Evolutionary conservation across 2,888 invertebrate genomes (phyloP).

Genomic region (Cephus pulcher): DNA sequence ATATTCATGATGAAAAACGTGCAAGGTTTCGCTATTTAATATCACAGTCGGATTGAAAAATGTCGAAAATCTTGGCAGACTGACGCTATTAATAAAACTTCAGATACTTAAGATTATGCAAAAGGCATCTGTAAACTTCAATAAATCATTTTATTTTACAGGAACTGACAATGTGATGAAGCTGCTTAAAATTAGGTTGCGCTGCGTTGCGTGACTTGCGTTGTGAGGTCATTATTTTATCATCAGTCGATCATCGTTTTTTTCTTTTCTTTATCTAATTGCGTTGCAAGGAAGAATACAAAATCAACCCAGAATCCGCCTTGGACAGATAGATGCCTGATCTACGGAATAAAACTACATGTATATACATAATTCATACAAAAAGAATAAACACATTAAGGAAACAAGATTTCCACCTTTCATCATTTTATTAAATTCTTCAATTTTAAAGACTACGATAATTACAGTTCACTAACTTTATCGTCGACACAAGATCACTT

Average conservation of each 20-base stretch:
- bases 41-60: conserved; percentile 45
- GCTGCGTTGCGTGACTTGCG: conserved; percentile 34
- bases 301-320: conserved; percentile 15
- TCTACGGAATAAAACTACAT: conserved; percentile 44
- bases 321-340: conserved; percentile 2
- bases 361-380: conserved; percentile 59
- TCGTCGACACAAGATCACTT: too few species aligned
- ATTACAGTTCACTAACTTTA: not conserved
- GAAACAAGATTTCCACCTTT: not conserved
- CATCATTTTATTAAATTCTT: not conserved
- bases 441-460: not conserved
- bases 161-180: conserved; percentile 65
- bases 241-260: conserved; percentile 45
- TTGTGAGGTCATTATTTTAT: conserved; percentile 52
- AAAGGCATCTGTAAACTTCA: not conserved
- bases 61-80: conserved; percentile 60
- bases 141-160: conserved; percentile 35
- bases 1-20: conserved; percentile 48
- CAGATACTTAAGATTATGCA: not conserved
- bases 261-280: conserved; percentile 46
- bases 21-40: conserved; percentile 49
- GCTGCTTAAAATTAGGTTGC: conserved; percentile 43
- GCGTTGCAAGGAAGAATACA: conserved; percentile 26
- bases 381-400: conserved; percentile 25
- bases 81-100: conserved; percentile 33